These are phyloP conservation scores for Antheraea assamensis DNA, from an alignment of 2,888 invertebrate species.

Conservation along the genomic window DNA sequence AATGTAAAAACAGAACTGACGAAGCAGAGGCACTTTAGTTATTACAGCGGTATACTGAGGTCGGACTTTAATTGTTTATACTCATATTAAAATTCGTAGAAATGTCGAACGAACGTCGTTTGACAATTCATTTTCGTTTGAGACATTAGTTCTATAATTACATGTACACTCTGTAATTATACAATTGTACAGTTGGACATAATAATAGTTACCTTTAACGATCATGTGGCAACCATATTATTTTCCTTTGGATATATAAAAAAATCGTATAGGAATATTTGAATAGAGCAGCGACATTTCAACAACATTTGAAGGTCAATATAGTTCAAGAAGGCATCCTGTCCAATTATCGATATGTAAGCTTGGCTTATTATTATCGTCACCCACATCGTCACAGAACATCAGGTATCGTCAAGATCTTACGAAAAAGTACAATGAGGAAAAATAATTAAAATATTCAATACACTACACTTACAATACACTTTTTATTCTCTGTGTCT, in stretches of 20 bases:
- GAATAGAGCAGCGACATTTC: too few species aligned
- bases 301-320: too few species aligned
- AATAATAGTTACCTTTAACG: background rate
- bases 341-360: too few species aligned
- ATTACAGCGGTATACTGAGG: slow-evolving; percentile 33
- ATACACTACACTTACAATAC: too few species aligned
- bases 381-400: too few species aligned
- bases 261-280: too few species aligned
- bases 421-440: too few species aligned
- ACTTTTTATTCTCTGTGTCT: too few species aligned
- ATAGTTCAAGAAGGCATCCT: too few species aligned
- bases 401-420: too few species aligned
- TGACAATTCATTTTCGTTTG: slow-evolving; percentile 18
- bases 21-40: slow-evolving; percentile 44
- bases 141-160: background rate
- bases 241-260: background rate
- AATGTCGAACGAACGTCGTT: slow-evolving; percentile 35
- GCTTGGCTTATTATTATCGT: too few species aligned
- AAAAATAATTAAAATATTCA: too few species aligned
- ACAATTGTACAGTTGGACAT: background rate
- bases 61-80: slow-evolving; percentile 34
- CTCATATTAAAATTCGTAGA: slow-evolving; percentile 37
- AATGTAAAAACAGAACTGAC: slow-evolving; percentile 50
- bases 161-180: background rate
- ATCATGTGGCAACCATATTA: background rate